A percentile compares a stretch with the other conserved stretches of the same genome.
phyloP scores from a whole-genome alignment of 1,140 invertebrate genomes.

The Heliconius melpomene region DNA sequence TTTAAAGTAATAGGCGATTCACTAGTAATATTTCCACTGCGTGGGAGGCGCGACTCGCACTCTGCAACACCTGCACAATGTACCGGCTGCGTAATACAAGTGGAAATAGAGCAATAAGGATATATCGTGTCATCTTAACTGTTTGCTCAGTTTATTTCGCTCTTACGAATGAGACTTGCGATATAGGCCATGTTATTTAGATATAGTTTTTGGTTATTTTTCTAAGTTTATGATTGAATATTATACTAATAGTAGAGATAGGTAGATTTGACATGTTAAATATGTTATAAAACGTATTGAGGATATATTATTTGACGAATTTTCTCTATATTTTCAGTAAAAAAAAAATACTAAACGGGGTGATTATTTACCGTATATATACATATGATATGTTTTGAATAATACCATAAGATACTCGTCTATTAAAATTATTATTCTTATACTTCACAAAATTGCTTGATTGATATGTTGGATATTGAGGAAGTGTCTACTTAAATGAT shows the following conservation, averaged over 20 bases:
- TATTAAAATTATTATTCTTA: not conserved
- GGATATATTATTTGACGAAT: too few relatives aligned
- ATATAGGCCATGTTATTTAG: conserved; percentile 4
- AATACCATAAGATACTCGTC: not conserved
- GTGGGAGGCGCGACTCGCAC: conserved; percentile 37
- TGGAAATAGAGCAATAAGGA: conserved; percentile 24
- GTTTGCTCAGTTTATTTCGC: not conserved
- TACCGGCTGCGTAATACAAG: conserved; percentile 26
- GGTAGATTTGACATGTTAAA: too few relatives aligned
- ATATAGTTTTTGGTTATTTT: too few relatives aligned
- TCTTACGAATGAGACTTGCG: not conserved
- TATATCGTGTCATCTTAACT: conserved; percentile 22
- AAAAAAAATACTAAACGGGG: too few relatives aligned
- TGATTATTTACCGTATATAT: too few relatives aligned
- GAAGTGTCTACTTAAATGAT: not conserved
- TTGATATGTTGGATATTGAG: not conserved
- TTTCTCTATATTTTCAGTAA: too few relatives aligned
- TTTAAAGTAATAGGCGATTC: not conserved
- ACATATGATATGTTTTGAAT: not conserved
- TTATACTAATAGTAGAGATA: too few relatives aligned
- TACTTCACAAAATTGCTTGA: not conserved
- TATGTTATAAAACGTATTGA: too few relatives aligned
- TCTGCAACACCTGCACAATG: conserved; percentile 48
- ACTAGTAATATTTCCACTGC: conserved; percentile 5
- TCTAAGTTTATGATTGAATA: not conserved